Evolutionary conservation across 2,797 vertebrate species (phyloP), one percentile per base, ranked within the genome.

Genomic region (Lepus townsendii): DNA sequence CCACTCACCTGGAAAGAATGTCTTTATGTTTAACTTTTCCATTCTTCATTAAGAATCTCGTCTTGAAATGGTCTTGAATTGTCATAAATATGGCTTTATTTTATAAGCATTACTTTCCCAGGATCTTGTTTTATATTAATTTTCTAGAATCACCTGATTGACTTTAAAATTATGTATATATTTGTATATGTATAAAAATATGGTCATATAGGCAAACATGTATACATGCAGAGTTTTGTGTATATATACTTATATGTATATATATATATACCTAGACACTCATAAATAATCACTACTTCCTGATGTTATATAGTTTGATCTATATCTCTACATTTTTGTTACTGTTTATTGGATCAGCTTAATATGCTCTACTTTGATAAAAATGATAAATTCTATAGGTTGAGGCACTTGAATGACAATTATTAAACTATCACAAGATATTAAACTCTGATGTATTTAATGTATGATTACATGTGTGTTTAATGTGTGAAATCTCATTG

Each of bases 341-440:
- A 57, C 35, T 88, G 2, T 93, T 5, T 32, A 50, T 92, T 72
- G 89, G 80, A 16, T 42, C 27, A 38, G 54, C 54, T 93, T 94
- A 88, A 83, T 84, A 52, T 63, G 27, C 90, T 91, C 96, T 92
- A 77, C 86, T 73, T 88, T 78, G 76, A 63, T 80, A 50, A 94
- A 94, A 94, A 87, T 57, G 76, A 65, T 71, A 79, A 92, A 86
- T 91, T 93, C 50, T 83, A 2, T 90, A 79, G 65, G 78, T 92
- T 77, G 73, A 92, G 73, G 54, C 30, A 94, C 78, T 14, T 54
- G 60, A 72, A 63, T 79, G 83, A 26, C 32, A 94, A 71, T 93
- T 95, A 94, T 60, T 95, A 71, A 85, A 47, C 82, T 96, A 91
- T 95, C 71, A 96, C 38, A 96, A 93, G 96, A 89, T 77, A 87